Percentiles rank a stretch among this genome's conserved stretches.
Evolutionary conservation across 2,888 invertebrate genomes (phyloP).

Genomic region (Eueremaeus valkanovi): DNA sequence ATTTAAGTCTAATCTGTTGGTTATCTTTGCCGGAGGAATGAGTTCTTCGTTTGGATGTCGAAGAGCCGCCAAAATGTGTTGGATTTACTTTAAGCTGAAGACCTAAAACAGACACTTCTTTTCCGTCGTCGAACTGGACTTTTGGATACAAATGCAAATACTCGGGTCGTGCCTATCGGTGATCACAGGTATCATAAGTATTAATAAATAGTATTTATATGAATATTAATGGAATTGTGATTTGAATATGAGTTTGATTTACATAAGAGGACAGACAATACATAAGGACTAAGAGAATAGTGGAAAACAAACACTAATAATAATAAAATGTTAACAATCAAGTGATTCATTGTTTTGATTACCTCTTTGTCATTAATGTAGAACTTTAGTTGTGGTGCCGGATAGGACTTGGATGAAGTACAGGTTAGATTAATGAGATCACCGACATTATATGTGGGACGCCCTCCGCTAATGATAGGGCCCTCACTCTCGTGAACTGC

Average conservation of each 20-base stretch:
- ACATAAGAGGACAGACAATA: not conserved
- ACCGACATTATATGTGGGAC: constrained; percentile 43
- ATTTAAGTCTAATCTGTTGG: constrained; percentile 45
- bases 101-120: constrained; percentile 1
- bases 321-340: not conserved
- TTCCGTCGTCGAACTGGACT: constrained; percentile 21
- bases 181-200: not conserved
- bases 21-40: constrained; percentile 43
- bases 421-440: constrained; percentile 45
- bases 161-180: constrained; percentile 12
- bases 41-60: constrained; percentile 34
- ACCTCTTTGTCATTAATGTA: constrained; percentile 46
- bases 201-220: not conserved
- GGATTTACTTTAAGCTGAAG: constrained; percentile 5
- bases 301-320: not conserved
- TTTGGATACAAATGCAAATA: constrained; percentile 12
- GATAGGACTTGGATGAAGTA: constrained; percentile 44
- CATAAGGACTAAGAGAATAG: not conserved
- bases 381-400: constrained; percentile 44
- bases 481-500: constrained; percentile 42
- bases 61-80: constrained; percentile 13
- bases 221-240: not conserved
- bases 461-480: constrained; percentile 43
- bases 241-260: not conserved
- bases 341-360: constrained; percentile 14